phyloP scores from a whole-genome alignment of 1,140 invertebrate genomes.

The Zaprionus capensis region DNA sequence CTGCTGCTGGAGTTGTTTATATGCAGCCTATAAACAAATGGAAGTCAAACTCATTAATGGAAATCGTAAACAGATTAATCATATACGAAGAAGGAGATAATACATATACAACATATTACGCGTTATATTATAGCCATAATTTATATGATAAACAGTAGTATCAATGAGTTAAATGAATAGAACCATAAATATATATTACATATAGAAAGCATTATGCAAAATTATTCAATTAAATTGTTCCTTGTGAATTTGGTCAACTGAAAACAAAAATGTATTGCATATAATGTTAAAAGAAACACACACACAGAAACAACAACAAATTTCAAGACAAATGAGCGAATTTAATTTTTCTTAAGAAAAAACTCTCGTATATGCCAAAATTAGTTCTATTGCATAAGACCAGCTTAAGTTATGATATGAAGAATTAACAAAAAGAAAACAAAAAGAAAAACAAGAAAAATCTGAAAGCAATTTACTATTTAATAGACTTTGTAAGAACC shows the following conservation, averaged over 20 bases:
- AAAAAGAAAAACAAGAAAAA: conserved; percentile 34
- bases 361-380: conserved; percentile 52
- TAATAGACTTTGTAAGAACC: conserved; percentile 65
- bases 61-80: conserved; percentile 16
- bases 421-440: conserved; percentile 30
- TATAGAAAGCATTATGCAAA: conserved; percentile 16
- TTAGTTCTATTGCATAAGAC: conserved; percentile 33
- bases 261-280: conserved; percentile 36
- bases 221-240: conserved; percentile 41
- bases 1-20: conserved; percentile 10
- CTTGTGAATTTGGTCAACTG: conserved; percentile 32
- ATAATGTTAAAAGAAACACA: conserved; percentile 53
- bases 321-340: conserved; percentile 70
- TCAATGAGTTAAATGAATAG: conserved; percentile 26
- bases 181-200: neutral
- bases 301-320: conserved; percentile 33
- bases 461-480: conserved; percentile 77
- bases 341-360: conserved; percentile 71
- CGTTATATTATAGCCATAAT: conserved; percentile 27
- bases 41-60: conserved; percentile 25
- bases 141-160: conserved; percentile 26
- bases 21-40: conserved; percentile 3
- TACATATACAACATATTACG: conserved; percentile 18
- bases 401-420: conserved; percentile 34
- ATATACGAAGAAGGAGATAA: conserved; percentile 6